phyloP scores from a whole-genome alignment of 2,888 invertebrate species.

The Diaprepes abbreviatus region DNA sequence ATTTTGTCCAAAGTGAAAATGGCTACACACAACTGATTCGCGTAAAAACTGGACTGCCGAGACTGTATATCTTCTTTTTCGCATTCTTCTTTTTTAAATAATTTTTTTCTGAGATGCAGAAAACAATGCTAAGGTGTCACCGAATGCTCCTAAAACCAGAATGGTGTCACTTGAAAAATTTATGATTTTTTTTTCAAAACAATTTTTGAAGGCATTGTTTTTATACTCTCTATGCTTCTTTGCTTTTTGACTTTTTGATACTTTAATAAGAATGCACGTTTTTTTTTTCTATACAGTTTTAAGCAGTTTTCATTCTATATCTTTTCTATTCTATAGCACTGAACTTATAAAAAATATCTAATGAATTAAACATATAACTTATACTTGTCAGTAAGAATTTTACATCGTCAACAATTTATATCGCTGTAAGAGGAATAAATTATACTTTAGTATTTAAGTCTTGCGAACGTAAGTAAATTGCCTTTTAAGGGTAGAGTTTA shows the following conservation, averaged over 20 bases:
- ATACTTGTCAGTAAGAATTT: too few species aligned
- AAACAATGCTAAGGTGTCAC: conserved; percentile 3
- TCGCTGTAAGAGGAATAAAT: too few species aligned
- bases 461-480: background rate
- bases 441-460: too few species aligned
- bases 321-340: too few species aligned
- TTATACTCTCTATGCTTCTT: conserved; percentile 22
- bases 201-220: conserved; percentile 14
- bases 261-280: conserved; percentile 38
- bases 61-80: conserved; percentile 36
- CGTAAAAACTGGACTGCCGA: conserved; percentile 24
- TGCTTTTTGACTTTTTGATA: conserved; percentile 31
- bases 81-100: conserved; percentile 21
- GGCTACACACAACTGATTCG: conserved; percentile 5
- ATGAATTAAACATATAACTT: too few species aligned
- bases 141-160: background rate
- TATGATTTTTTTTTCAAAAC: background rate
- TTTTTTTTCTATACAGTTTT: conserved; percentile 41
- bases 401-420: too few species aligned
- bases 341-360: too few species aligned
- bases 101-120: conserved; percentile 8
- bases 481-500: background rate
- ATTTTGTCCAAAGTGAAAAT: conserved; percentile 10
- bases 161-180: too few species aligned
- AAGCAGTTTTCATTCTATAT: conserved; percentile 26